Evolutionary conservation across 1,140 invertebrate genomes (phyloP).

Genomic region (Drosophila ercepeae): DNA sequence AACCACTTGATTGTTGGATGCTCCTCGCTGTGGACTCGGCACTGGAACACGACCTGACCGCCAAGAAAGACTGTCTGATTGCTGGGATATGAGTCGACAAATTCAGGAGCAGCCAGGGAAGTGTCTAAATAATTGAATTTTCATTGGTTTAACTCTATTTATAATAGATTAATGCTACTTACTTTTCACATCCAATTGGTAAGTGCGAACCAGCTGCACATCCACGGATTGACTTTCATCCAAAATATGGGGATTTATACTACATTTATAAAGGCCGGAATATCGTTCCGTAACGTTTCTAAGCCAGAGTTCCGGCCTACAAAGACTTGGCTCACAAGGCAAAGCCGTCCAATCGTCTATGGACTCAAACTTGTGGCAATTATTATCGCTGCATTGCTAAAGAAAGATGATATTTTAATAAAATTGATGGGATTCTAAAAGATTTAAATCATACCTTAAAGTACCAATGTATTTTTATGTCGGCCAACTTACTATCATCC

Average conservation of each 20-base stretch:
- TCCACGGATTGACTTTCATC: slow-evolving; percentile 55
- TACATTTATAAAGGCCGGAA: slow-evolving; percentile 80
- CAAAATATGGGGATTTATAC: slow-evolving; percentile 62
- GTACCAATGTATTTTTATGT: slow-evolving; percentile 76
- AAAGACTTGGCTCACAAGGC: slow-evolving; percentile 71
- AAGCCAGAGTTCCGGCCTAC: slow-evolving; percentile 66
- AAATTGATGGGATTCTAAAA: not conserved
- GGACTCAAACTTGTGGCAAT: slow-evolving; percentile 59
- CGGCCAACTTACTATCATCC: slow-evolving; percentile 50
- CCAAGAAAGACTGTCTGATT: slow-evolving; percentile 58
- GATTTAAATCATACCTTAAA: slow-evolving; percentile 58
- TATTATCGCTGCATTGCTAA: slow-evolving; percentile 76
- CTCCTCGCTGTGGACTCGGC: slow-evolving; percentile 74
- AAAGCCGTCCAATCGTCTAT: slow-evolving; percentile 71
- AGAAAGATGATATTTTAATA: not conserved
- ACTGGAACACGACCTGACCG: slow-evolving; percentile 73
- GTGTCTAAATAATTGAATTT: no score
- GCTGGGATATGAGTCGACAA: slow-evolving; percentile 70
- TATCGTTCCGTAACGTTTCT: slow-evolving; percentile 75
- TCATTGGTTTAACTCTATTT: no score
- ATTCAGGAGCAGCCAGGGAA: slow-evolving; percentile 68
- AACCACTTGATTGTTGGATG: slow-evolving; percentile 81
- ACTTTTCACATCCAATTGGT: slow-evolving; percentile 79
- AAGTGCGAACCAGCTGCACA: slow-evolving; percentile 73
- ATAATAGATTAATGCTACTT: not conserved